Evolutionary conservation across 1,140 invertebrate genomes (phyloP), one percentile per base, ranked within the genome.

Genomic region (Lasaia peninsularis): DNA sequence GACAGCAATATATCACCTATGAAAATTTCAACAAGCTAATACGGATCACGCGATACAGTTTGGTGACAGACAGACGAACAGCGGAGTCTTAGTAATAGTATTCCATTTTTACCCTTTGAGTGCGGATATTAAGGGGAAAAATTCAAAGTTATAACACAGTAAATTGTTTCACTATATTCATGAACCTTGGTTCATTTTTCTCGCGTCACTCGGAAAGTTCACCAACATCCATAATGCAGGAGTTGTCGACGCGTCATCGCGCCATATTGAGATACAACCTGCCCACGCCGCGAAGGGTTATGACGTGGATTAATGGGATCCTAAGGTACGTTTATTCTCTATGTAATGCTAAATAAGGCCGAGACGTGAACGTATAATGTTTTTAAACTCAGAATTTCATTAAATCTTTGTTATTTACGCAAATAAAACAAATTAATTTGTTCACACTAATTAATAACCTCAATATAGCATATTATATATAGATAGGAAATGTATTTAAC

Each of bases 151-250:
- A 33, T 58, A 52, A 59, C 54, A 31, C n/a, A 73, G 71, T 75
- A 64, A 72, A 78, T 80, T 58, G 64, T 75, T 66, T 78, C 71
- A 69, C 77, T 62, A 87, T 82, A 71, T 66, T 72, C 75, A 65
- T 58, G 53, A 64, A 66, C 69, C 66, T 62, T 63, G 76, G 78
- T 83, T 88, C 84, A 87, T 86, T 87, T 87, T 87, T 87, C 84
- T 81, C 80, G 78, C 84, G 84, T 86, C 81, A 83, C 69, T 69
- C 69, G 71, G 56, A 71, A 82, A 84, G 68, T 83, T 84, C 58
- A 64, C 71, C 71, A 62, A 67, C 82, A 86, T 87, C 73, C 81
- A 87, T 87, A 87, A 86, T 87, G 82, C 77, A 87, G 65, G 72
- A 71, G 61, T 60, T 71, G 80, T 88, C 84, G 80, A 73, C 84